These are phyloP conservation scores for Dendronephthya gigantea DNA, from an alignment of 64 coral and sea anemone genomes.

Conservation along the genomic window DNA sequence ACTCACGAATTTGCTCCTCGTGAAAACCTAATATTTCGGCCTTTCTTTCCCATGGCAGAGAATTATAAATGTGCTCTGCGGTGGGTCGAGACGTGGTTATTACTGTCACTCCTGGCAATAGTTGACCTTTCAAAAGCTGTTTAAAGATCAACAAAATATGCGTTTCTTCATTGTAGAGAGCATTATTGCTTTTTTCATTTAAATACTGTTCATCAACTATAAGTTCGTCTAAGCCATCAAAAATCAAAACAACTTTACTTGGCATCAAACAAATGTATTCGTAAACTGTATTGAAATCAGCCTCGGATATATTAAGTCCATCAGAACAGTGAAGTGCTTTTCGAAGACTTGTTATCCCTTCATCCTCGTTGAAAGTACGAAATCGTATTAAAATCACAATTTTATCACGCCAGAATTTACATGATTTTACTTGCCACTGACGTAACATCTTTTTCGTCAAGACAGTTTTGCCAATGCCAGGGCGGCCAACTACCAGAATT, in stretches of 20 bases:
- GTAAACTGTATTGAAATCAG: background rate
- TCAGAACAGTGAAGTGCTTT: background rate
- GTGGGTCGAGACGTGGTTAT: slow-evolving; percentile 8
- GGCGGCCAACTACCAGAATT: background rate
- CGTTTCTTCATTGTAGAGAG: background rate
- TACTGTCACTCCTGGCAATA: background rate
- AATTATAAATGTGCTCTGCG: background rate
- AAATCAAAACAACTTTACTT: background rate
- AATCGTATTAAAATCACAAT: background rate
- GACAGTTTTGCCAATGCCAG: background rate
- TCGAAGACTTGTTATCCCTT: background rate
- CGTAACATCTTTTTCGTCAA: background rate
- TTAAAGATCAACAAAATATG: background rate
- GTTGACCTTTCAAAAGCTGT: background rate
- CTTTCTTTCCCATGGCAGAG: background rate
- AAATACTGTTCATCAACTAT: background rate
- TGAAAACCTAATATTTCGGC: slow-evolving; percentile 18
- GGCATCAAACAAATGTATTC: background rate
- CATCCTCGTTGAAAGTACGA: background rate
- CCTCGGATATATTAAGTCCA: background rate
- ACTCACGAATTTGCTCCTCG: background rate
- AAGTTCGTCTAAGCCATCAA: slow-evolving; percentile 5
- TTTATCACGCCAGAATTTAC: background rate
- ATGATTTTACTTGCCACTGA: background rate
- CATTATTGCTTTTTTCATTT: background rate